A percentile compares a stretch with the other conserved stretches of the same genome.
These are phyloP conservation scores for Cordilura impudica DNA, from an alignment of 2,888 invertebrate genomes.

Conservation along the genomic window DNA sequence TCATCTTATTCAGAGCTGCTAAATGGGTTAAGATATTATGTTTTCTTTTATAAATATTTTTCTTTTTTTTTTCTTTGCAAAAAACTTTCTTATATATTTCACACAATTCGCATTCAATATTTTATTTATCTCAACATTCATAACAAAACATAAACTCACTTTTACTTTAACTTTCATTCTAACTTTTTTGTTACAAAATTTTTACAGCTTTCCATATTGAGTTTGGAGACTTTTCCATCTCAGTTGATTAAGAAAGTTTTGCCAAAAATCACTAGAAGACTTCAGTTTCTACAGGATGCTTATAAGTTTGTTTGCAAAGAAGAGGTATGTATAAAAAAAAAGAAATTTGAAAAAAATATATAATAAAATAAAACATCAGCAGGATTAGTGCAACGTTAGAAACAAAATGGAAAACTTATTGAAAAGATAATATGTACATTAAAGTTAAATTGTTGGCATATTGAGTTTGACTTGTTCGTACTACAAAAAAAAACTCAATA, in stretches of 20 bases:
- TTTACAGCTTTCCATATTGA: slow-evolving; percentile 72
- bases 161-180: slow-evolving; percentile 31
- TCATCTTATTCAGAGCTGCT: too few relatives aligned
- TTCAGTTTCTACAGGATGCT: slow-evolving; percentile 70
- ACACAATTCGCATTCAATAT: not conserved
- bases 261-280: slow-evolving; percentile 70
- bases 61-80: too few relatives aligned
- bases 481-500: not conserved
- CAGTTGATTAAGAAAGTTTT: slow-evolving; percentile 74
- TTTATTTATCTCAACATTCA: not conserved
- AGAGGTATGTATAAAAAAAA: slow-evolving; percentile 71
- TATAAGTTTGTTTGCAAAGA: slow-evolving; percentile 74
- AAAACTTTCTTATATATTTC: not conserved
- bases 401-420: not conserved
- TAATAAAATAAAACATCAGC: not conserved
- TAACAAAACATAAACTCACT: slow-evolving; percentile 32
- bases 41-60: too few relatives aligned
- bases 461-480: not conserved
- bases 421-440: not conserved
- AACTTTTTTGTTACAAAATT: slow-evolving; percentile 20
- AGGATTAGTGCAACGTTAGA: not conserved
- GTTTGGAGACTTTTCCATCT: slow-evolving; percentile 75
- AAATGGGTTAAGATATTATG: too few relatives aligned
- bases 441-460: not conserved
- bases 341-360: not conserved